phyloP scores from a whole-genome alignment of 2,113 vertebrate species.

The Odobenus rosmarus region DNA sequence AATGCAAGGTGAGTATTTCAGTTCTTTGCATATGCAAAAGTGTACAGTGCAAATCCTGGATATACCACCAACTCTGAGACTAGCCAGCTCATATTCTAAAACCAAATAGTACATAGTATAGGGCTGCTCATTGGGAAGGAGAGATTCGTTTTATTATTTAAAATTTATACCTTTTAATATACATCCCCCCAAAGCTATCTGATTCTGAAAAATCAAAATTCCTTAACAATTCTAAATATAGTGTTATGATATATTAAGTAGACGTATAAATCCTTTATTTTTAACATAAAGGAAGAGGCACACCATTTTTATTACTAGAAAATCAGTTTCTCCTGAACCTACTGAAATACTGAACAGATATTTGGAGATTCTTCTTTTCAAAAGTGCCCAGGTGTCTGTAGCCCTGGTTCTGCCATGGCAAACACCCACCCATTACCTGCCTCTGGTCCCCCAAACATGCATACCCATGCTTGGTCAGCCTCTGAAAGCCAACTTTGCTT shows the following conservation, averaged over 20 bases:
- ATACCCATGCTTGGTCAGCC: background rate
- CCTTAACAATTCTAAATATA: conserved; percentile 19
- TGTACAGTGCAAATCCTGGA: background rate
- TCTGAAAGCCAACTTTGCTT: background rate
- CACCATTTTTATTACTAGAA: background rate
- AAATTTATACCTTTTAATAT: background rate
- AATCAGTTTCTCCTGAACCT: background rate
- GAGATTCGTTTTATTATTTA: background rate
- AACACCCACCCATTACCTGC: background rate
- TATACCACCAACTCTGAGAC: background rate
- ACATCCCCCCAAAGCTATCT: background rate
- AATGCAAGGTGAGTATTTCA: background rate
- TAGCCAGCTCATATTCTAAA: conserved; percentile 12
- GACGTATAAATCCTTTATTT: background rate
- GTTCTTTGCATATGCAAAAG: conserved; percentile 5
- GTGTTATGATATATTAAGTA: background rate
- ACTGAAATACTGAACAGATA: background rate
- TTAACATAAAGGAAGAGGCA: background rate
- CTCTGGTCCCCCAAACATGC: background rate
- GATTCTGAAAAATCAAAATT: conserved; percentile 4
- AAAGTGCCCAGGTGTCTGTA: background rate
- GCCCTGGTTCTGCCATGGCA: background rate
- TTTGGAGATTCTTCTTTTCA: conserved; percentile 1
- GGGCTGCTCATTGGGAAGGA: background rate
- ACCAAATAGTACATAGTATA: background rate